Evolutionary conservation across 2,888 invertebrate species (phyloP).

Genomic region (Acrobeloides nanus): DNA sequence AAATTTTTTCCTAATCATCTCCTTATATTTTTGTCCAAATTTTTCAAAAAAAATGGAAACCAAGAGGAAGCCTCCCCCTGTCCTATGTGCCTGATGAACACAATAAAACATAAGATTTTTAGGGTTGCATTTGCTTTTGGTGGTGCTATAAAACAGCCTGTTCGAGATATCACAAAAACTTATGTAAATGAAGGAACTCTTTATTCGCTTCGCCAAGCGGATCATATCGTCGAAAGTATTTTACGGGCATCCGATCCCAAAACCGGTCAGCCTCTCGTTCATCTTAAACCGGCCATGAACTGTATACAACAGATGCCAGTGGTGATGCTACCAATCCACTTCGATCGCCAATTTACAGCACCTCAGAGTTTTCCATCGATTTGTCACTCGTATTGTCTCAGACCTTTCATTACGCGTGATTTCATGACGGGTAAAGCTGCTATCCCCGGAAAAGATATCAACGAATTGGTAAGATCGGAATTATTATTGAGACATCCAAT

Average conservation of each 20-base stretch:
- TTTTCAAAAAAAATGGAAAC: no score
- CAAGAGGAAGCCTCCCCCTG: no score
- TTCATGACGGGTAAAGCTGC: slow-evolving; percentile 98
- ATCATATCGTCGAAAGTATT: slow-evolving; percentile 69
- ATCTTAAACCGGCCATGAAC: no score
- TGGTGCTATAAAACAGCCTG: slow-evolving; percentile 73
- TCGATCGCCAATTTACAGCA: slow-evolving; percentile 63
- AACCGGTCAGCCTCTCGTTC: no score
- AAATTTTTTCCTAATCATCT: no score
- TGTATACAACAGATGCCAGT: slow-evolving; percentile 88
- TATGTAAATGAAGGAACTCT: slow-evolving; percentile 79
- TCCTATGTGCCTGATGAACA: no score
- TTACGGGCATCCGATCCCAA: no score
- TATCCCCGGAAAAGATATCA: slow-evolving; percentile 64
- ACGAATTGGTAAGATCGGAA: slow-evolving; percentile 56
- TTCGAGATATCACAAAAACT: slow-evolving; percentile 88
- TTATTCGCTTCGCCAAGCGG: slow-evolving; percentile 73
- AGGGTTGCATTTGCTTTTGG: slow-evolving; percentile 93
- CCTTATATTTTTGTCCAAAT: no score
- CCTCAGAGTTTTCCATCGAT: slow-evolving; percentile 5
- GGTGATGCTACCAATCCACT: slow-evolving; percentile 80
- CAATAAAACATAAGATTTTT: no score
- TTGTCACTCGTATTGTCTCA: slow-evolving; percentile 85
- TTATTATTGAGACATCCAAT: no score
- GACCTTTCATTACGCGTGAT: slow-evolving; percentile 90